Base-by-base conservation (phyloP, 2,888 invertebrate species). In the Eurois occulta region DNA sequence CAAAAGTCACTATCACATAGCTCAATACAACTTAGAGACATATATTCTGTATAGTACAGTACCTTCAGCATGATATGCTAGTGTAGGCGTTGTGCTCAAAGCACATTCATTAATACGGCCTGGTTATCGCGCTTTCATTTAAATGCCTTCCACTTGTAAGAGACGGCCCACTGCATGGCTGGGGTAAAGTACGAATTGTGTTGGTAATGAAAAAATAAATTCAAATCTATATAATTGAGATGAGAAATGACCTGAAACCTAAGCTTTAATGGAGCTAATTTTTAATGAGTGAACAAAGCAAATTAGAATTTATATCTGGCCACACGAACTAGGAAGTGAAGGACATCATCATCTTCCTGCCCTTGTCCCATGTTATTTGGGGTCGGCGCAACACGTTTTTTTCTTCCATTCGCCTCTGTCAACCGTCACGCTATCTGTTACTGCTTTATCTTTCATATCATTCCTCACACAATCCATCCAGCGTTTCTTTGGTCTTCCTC, bases 41-140 rank as follows among this genome's bases (percentile, higher is more conserved):
- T 55, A 77, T 18, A 64, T 48, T 43, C 6, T 18, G 13, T 74
- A 64, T 35, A 68, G 58, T 52, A 24, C 24, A n/a, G 24, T 66
- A 38, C 24, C 10, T 38, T 48, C 8, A 55, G 16, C 21, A 62
- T 74, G 68, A 41, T 52, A 73, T 48, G 48, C 52, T 18, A 55
- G 74, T 77, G 89, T 88, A 78, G 89, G 89, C 83, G 85, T 81
- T 43, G 76, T 71, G 80, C 71, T 70, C 79, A 71, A 81, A 66
- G 78, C 74, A 81, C 89, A 87, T 92, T 94, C 94, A 94, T 95
- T 95, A 96, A 95, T 94, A 93, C 91, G 77, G 82, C 84, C 84
- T 77, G 88, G 89, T 94, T 96, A 96, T 96, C 95, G 92, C 91
- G 92, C 93, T 92, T 95, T 94, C 94, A 94, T 95, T 95, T 95